These are phyloP conservation scores for Poeciliopsis turneri DNA, from an alignment of 2,797 vertebrate species.

Conservation along the genomic window DNA sequence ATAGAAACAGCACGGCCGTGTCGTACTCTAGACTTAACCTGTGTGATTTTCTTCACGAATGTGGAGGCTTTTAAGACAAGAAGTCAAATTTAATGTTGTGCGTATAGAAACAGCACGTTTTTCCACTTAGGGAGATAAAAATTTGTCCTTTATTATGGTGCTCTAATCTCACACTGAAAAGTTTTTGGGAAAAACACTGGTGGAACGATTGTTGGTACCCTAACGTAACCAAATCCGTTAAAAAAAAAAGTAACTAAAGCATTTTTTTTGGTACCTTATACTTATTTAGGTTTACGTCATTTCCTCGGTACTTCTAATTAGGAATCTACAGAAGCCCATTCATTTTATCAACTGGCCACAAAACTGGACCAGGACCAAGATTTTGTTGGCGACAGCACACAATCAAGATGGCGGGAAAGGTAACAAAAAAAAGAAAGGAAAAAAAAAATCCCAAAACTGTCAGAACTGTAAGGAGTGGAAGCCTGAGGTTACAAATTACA, in stretches of 20 bases:
- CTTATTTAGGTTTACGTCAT: neutral
- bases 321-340: neutral
- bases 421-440: neutral
- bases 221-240: neutral
- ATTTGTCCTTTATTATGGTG: neutral
- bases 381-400: neutral
- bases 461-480: neutral
- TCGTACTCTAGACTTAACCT: conserved; percentile 27
- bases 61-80: conserved; percentile 34
- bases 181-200: neutral
- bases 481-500: neutral
- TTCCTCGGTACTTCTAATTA: neutral
- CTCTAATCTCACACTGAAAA: neutral
- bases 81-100: conserved; percentile 5
- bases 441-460: neutral
- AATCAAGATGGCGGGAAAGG: neutral
- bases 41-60: conserved; percentile 3
- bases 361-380: neutral
- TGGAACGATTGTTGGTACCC: neutral
- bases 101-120: neutral
- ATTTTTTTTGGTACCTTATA: neutral
- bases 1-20: conserved; percentile 23
- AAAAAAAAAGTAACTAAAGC: neutral
- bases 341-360: neutral
- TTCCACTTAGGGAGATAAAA: neutral